phyloP scores from a whole-genome alignment of 2,113 vertebrate species.

The Trogon melanurus region DNA sequence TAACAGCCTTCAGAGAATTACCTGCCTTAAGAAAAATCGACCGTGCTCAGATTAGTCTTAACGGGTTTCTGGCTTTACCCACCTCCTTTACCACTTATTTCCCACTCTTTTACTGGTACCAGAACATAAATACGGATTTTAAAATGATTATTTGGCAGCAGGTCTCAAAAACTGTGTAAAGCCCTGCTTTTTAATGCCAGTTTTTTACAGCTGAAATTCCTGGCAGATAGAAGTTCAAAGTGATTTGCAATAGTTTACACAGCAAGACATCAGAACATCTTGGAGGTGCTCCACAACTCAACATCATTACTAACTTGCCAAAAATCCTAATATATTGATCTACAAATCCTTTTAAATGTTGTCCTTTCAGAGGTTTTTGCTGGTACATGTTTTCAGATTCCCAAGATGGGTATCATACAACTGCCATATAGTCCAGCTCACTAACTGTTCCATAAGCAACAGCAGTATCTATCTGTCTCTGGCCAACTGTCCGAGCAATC shows the following conservation, averaged over 20 bases:
- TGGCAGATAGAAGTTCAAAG: neutral
- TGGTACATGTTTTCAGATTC: neutral
- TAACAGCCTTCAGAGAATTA: neutral
- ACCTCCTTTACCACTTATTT: neutral
- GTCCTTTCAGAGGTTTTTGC: neutral
- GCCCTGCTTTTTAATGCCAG: neutral
- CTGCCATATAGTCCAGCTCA: neutral
- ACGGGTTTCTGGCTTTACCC: neutral
- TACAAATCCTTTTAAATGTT: neutral
- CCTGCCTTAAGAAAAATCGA: neutral
- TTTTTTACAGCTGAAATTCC: neutral
- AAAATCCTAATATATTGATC: neutral
- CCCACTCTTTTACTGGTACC: neutral
- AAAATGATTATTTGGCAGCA: neutral
- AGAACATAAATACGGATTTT: neutral
- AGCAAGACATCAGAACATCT: neutral
- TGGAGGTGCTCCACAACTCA: neutral
- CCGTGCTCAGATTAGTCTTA: neutral
- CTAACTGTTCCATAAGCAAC: neutral
- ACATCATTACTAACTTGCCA: neutral
- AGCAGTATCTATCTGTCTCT: neutral
- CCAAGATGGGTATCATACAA: neutral
- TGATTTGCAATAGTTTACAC: neutral
- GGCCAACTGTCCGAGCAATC: constrained; percentile 2
- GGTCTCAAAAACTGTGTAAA: neutral